Evolutionary conservation across 2,797 vertebrate species (phyloP), one percentile per base, ranked within the genome.

Genomic region (Loris lydekkerianus): DNA sequence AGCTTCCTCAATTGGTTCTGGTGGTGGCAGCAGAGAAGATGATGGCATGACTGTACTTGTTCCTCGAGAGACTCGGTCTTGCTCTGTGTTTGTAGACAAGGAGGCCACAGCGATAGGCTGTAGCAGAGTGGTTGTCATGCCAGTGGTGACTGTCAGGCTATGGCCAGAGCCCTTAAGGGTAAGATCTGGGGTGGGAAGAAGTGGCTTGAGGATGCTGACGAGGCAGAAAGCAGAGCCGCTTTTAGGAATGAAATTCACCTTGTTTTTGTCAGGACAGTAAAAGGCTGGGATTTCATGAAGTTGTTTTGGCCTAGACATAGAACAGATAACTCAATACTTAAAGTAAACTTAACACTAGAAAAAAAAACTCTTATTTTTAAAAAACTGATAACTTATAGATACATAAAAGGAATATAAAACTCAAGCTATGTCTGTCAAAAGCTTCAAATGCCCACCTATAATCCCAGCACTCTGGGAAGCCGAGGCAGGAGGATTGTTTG

Each of bases 211-310:
- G 98, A 99, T 99, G 98, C 99, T 99, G 98, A 99, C 99, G 53
- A 99, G 99, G 99, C 99, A 99, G 99, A 99, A 99, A 96, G 99
- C 99, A 72, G 99, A 99, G 97, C 99, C 99, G 77, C 99, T 99
- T 98, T 99, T 99, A 87, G 99, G 99, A 98, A 99, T 99, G 99
- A 99, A 99, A 99, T 99, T 99, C 97, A 99, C 99, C 98, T 99
- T 99, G 99, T 99, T 99, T 98, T 99, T 99, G 99, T 99, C 99
- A 34, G 99, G 99, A 97, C 99, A 99, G 97, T 99, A 99, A 98
- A 99, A 99, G 70, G 99, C 99, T 61, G 99, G 99, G 97, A 99
- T 99, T 98, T 99, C 99, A 76, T 99, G 99, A 96, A 99, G 98
- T 37, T 99, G 99, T 98, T 99, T 99, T 98, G 99, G 99, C 98